Percentiles rank a stretch among this genome's conserved stretches.
phyloP scores from a whole-genome alignment of 1,140 invertebrate species.

The Drosophila santomea region DNA sequence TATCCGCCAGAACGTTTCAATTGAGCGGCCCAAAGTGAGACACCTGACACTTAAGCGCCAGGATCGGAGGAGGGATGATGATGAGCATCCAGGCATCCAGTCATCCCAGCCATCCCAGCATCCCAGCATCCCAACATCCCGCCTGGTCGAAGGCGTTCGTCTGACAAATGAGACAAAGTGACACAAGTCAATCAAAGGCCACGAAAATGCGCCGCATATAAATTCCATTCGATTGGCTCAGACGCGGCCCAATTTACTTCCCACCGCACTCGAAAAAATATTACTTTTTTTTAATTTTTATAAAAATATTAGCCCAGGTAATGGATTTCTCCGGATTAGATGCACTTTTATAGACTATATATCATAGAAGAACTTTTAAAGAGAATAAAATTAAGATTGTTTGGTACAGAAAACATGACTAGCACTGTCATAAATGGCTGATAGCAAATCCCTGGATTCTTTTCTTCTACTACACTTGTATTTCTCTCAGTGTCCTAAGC shows the following conservation, averaged over 20 bases:
- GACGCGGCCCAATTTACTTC: constrained; percentile 63
- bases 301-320: too few species aligned
- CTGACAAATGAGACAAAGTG: constrained; percentile 84
- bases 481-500: constrained; percentile 34
- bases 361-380: too few species aligned
- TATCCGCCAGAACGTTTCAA: constrained; percentile 64
- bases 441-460: too few species aligned
- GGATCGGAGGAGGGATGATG: constrained; percentile 23
- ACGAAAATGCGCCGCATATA: constrained; percentile 71
- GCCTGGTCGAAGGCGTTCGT: constrained; percentile 60
- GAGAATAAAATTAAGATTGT: too few species aligned
- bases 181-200: constrained; percentile 84
- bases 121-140: constrained; percentile 1
- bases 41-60: constrained; percentile 78
- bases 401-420: too few species aligned
- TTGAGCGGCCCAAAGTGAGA: constrained; percentile 71
- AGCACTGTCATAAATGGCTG: too few species aligned
- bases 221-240: constrained; percentile 63
- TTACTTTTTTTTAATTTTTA: too few species aligned
- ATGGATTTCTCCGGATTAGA: not conserved
- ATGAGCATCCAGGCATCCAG: constrained; percentile 10
- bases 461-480: too few species aligned
- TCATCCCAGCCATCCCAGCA: constrained; percentile 4
- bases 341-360: not conserved
- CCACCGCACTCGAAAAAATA: constrained; percentile 20